Evolutionary conservation across 1,140 invertebrate genomes (phyloP), one percentile per base, ranked within the genome.

Genomic region (Drosophila virilis): DNA sequence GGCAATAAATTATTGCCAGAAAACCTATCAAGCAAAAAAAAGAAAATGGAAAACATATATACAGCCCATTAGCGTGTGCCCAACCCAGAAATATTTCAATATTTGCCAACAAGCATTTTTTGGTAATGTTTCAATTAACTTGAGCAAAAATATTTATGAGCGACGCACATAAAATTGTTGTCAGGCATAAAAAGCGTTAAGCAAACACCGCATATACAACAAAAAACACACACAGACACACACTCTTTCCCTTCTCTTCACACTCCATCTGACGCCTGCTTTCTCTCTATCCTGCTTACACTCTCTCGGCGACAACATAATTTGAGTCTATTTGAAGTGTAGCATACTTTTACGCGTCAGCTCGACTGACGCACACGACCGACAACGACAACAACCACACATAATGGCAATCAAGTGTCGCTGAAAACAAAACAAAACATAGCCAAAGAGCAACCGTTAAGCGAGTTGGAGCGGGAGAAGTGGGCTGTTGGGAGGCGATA

Each of bases 1-100:
- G 73, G 38, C 59, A 70, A 86, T 81, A 86, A 86, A 98, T 94
- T 95, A 81, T 82, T 78, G 73, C 35, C 46, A 70, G 58, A 67
- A 80, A 85, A 74, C 69, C 52, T 61, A 74, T 79, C 58, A 52
- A 70, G 65, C 46, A 84, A 60, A 64, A 65, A 65, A 80, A 79
- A 45, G 22, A 28, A 28, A 28, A 28, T 4, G 22, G 5, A 58
- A 52, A 78, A 43, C 80, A 69, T 40, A 37, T 50, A 35, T 51
- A 59, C 60, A 58, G 32, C 22, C 67, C 67, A 78, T 83, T 83
- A 68, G 43, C 8, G 67, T 77, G 51, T 46, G 28, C 28, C 8
- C 17, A 37, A 37, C 43, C 80, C 33, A 77, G 45, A 68, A 80
- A 78, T 66, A 76, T 84, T 77, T 88, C 73, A 88, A 86, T 86